Evolutionary conservation across 2,113 vertebrate species (phyloP), one percentile per base, ranked within the genome.

Genomic region (Xiphophorus maculatus): DNA sequence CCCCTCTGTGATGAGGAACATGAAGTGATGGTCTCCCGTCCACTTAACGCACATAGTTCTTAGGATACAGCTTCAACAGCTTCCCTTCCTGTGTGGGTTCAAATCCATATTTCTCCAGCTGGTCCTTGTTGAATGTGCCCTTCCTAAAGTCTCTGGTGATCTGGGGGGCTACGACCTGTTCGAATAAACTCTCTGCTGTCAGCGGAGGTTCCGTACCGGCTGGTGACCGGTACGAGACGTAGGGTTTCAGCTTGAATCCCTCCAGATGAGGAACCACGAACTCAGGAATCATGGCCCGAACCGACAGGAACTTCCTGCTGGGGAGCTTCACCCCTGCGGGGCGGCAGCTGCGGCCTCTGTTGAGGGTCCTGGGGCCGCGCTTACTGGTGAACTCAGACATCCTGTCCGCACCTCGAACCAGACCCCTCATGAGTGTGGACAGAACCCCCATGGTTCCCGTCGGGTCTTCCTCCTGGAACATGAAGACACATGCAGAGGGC

Each of bases 381-480:
- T 99, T 99, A 92, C 97, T 98, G 12, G 97, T 99, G 93, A 96
- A 97, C 69, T 94, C 93, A 0, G 96, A 93, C 94, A 96, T 84
- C 4, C 97, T 90, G 92, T 98, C 96, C 0, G 97, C 96, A 3
- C 97, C 97, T 69, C 97, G 93, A 1, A 95, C 87, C 42, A 99
- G 84, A 22, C 95, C 96, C 3, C 96, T 94, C 0, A 91, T 69
- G 63, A 97, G 90, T 2, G 87, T 93, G 7, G 92, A 91, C 63
- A 99, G 92, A 42, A 99, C 87, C n/a, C 97, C 97, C 98, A 99
- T 98, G 12, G 32, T 75, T 64, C 25, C 22, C 15, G 14, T 14
- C 42, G 2, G 44, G 25, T 37, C 51, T 77, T 44, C n/a, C 58
- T 4, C 2, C 4, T 32, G 19, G 9, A 37, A 10, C 3, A 25